Evolutionary conservation across 2,888 invertebrate species (phyloP).

Genomic region (Meghimatium bilineatum): DNA sequence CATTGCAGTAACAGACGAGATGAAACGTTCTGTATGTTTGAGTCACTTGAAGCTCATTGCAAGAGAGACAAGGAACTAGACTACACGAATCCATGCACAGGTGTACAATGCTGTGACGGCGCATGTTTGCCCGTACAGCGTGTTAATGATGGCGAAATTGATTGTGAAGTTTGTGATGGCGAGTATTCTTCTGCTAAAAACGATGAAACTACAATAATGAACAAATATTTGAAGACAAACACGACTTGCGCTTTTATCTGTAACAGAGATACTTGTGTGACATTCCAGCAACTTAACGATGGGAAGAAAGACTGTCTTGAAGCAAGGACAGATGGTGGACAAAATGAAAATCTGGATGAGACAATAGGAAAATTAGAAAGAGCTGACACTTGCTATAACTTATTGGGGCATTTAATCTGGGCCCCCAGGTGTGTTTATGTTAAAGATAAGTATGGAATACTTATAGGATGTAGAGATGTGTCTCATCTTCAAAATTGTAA

Average conservation of each 20-base stretch:
- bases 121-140: no score
- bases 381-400: background rate
- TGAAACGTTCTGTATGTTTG: no score
- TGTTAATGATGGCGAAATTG: no score
- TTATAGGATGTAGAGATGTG: slow-evolving; percentile 16
- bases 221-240: background rate
- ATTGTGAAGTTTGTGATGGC: no score
- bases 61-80: no score
- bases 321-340: no score
- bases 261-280: background rate
- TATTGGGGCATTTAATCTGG: background rate
- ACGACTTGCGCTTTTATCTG: slow-evolving; percentile 2
- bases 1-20: no score
- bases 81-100: no score
- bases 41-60: no score
- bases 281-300: background rate
- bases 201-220: background rate
- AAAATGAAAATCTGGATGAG: slow-evolving; percentile 18
- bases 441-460: slow-evolving; percentile 2
- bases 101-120: no score
- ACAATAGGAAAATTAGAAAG: slow-evolving; percentile 6
- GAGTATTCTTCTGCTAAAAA: no score
- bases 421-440: slow-evolving; percentile 29
- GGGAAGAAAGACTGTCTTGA: background rate
- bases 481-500: slow-evolving; percentile 5